phyloP scores from a whole-genome alignment of 1,140 invertebrate genomes.

The Lethocerus indicus region DNA sequence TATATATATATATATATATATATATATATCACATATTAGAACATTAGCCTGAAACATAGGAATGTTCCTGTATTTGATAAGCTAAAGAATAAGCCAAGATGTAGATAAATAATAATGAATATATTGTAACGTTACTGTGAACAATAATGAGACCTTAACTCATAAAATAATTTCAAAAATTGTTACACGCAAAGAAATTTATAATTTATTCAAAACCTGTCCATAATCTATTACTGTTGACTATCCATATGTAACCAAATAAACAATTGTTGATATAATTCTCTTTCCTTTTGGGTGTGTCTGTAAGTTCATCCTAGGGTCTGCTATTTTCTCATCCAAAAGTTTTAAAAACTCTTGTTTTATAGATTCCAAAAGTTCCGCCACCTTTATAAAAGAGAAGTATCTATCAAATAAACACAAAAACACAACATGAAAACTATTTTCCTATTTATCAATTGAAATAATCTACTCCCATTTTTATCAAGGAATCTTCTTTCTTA shows the following conservation, averaged over 20 bases:
- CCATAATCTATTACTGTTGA: neutral
- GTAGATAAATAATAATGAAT: too few relatives aligned
- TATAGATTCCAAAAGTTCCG: constrained; percentile 56
- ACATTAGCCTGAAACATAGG: too few relatives aligned
- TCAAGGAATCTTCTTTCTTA: too few relatives aligned
- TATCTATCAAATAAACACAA: too few relatives aligned
- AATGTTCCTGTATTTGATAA: too few relatives aligned
- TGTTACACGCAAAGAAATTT: neutral
- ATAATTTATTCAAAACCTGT: neutral
- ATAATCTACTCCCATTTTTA: too few relatives aligned
- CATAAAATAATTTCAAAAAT: neutral
- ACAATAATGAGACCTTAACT: neutral
- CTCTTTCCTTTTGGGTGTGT: constrained; percentile 55
- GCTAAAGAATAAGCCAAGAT: too few relatives aligned
- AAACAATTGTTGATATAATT: constrained; percentile 62
- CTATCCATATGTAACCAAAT: constrained; percentile 16
- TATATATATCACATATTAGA: too few relatives aligned
- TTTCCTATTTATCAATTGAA: too few relatives aligned
- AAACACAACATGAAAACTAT: too few relatives aligned
- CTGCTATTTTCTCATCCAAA: constrained; percentile 61
- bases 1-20: too few relatives aligned
- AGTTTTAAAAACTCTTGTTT: constrained; percentile 52
- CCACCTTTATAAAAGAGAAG: constrained; percentile 33
- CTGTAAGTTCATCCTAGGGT: constrained; percentile 56
- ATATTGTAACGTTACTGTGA: too few relatives aligned